phyloP scores from a whole-genome alignment of 2,113 vertebrate species.

The Epinephelus moara region DNA sequence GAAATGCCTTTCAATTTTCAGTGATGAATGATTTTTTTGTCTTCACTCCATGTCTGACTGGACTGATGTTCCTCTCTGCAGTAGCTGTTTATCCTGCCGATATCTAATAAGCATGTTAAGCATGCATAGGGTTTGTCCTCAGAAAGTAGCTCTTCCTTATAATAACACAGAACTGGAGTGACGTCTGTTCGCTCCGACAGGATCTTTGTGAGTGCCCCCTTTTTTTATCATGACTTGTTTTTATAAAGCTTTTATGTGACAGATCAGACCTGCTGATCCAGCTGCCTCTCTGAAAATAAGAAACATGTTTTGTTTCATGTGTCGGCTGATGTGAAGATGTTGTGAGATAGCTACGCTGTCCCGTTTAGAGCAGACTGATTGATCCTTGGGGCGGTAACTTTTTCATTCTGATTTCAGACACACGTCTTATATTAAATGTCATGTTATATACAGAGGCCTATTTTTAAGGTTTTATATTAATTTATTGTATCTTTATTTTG shows the following conservation, averaged over 20 bases:
- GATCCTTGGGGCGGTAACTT: slow-evolving; percentile 26
- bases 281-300: slow-evolving; percentile 58
- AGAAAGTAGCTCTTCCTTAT: slow-evolving; percentile 19
- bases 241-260: slow-evolving; percentile 32
- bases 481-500: slow-evolving; percentile 34
- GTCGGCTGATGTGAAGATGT: slow-evolving; percentile 47
- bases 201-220: slow-evolving; percentile 57
- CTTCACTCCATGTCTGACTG: slow-evolving; percentile 7
- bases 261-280: slow-evolving; percentile 27
- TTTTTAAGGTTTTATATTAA: slow-evolving; percentile 67
- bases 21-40: slow-evolving; percentile 26
- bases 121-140: slow-evolving; percentile 42
- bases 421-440: slow-evolving; percentile 41
- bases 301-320: slow-evolving; percentile 32
- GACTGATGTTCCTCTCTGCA: background rate
- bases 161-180: slow-evolving; percentile 1
- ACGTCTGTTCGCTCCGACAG: background rate
- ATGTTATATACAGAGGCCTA: slow-evolving; percentile 51
- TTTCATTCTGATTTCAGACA: slow-evolving; percentile 26
- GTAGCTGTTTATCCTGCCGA: slow-evolving; percentile 23
- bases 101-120: slow-evolving; percentile 38
- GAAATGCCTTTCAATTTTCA: slow-evolving; percentile 40
- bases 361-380: slow-evolving; percentile 30
- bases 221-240: slow-evolving; percentile 37
- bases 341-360: slow-evolving; percentile 11